Evolutionary conservation across 2,797 vertebrate species (phyloP).

Genomic region (Darevskia mixta): DNA sequence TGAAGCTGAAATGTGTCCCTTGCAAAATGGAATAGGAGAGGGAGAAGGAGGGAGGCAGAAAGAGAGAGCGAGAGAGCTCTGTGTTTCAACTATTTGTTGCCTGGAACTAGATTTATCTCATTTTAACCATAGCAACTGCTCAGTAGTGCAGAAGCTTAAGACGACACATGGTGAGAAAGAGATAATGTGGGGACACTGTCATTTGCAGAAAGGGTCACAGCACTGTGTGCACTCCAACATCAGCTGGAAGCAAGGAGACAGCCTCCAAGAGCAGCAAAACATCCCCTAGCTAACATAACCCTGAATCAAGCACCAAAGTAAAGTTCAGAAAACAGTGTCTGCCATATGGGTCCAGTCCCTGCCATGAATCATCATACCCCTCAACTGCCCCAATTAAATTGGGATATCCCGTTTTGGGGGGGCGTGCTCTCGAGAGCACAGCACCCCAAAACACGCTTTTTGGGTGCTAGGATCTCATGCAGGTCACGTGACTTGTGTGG

Average conservation of each 20-base stretch:
- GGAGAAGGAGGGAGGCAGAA: neutral
- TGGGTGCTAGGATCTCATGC: too few species aligned
- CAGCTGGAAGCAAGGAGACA: neutral
- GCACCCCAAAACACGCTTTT: too few species aligned
- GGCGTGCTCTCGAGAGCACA: too few species aligned
- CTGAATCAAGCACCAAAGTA: neutral
- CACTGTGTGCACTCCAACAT: neutral
- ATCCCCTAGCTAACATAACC: too few species aligned
- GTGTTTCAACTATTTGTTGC: conserved; percentile 22
- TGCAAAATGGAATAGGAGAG: neutral
- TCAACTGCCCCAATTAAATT: too few species aligned
- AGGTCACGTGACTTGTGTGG: too few species aligned
- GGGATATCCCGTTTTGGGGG: too few species aligned
- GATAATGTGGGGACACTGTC: conserved; percentile 12
- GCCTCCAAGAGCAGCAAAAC: neutral
- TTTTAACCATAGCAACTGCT: conserved; percentile 36
- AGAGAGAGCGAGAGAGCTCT: too few species aligned
- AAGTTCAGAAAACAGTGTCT: neutral
- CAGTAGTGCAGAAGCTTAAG: conserved; percentile 16
- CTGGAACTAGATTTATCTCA: conserved; percentile 20
- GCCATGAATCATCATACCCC: neutral
- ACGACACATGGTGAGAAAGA: conserved; percentile 10
- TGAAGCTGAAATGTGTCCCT: neutral
- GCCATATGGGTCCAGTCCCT: neutral
- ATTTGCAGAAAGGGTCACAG: conserved; percentile 21